phyloP scores from a whole-genome alignment of 2,797 vertebrate species.

The Anabas testudineus region DNA sequence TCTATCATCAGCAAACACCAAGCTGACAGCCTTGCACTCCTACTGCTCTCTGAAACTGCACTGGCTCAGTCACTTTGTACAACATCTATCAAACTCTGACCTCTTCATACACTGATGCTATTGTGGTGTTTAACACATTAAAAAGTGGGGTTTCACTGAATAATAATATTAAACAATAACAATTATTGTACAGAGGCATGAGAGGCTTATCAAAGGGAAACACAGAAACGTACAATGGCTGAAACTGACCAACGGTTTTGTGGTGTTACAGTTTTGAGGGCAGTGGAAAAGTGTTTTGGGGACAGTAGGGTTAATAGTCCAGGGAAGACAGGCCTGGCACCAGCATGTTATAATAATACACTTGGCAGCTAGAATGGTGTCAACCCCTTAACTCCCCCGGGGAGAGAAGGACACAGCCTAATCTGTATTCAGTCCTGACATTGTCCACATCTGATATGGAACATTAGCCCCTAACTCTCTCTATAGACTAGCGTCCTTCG shows the following conservation, averaged over 20 bases:
- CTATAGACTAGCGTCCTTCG: constrained; percentile 99
- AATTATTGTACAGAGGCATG: constrained; percentile 24
- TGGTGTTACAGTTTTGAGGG: constrained; percentile 70
- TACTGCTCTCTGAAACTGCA: constrained; percentile 66
- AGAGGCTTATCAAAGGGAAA: constrained; percentile 33
- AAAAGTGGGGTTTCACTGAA: constrained; percentile 44
- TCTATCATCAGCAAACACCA: constrained; percentile 68
- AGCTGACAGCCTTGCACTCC: constrained; percentile 56
- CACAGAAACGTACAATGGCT: constrained; percentile 33
- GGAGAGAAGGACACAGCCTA: constrained; percentile 99
- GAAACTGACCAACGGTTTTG: constrained; percentile 50
- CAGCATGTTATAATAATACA: constrained; percentile 97
- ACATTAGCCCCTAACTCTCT: constrained; percentile 99
- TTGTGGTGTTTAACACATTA: constrained; percentile 45
- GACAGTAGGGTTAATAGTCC: constrained; percentile 94
- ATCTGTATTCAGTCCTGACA: constrained; percentile 99
- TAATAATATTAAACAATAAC: constrained; percentile 14
- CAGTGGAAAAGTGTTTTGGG: constrained; percentile 68
- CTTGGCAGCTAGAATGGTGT: constrained; percentile 94
- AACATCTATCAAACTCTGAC: constrained; percentile 59
- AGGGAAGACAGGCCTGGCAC: constrained; percentile 93
- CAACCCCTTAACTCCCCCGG: constrained; percentile 97
- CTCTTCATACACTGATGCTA: constrained; percentile 55
- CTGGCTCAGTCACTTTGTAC: constrained; percentile 58
- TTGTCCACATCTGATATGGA: constrained; percentile 99